Conservation (phyloP, 2,888 invertebrate species). For the Escarpia spicata region DNA sequence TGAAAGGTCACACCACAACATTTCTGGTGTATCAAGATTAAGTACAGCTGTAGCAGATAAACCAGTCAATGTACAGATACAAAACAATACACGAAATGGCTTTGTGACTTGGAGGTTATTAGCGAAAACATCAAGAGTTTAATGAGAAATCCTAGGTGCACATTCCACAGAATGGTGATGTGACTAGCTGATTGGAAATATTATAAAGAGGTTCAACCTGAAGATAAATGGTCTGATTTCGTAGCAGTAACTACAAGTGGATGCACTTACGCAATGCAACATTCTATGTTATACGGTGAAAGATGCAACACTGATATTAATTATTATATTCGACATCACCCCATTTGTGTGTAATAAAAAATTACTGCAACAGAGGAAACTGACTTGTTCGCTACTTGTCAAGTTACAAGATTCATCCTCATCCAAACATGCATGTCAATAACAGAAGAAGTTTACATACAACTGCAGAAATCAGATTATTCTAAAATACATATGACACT, state of each 20-base stretch:
- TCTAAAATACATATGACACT: neutral
- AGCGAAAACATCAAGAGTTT: neutral
- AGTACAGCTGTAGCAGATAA: neutral
- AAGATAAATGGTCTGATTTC: too few relatives aligned
- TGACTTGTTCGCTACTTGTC: neutral
- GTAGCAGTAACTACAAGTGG: too few relatives aligned
- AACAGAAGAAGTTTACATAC: neutral
- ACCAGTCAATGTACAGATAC: neutral
- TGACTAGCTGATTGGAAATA: neutral
- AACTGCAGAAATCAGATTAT: neutral
- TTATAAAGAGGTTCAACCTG: too few relatives aligned
- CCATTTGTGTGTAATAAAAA: neutral
- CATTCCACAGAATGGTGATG: neutral
- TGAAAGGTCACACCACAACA: neutral
- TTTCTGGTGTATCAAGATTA: neutral
- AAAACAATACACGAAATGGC: neutral
- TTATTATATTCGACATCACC: neutral
- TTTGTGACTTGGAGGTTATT: neutral
- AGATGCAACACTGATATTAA: neutral
- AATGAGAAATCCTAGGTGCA: neutral
- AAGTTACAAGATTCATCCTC: neutral
- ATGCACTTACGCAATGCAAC: too few relatives aligned
- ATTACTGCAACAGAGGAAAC: neutral
- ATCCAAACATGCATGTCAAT: too few relatives aligned
- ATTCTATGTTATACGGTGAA: too few relatives aligned